phyloP scores from a whole-genome alignment of 2,113 vertebrate genomes.

The Kryptolebias marmoratus region DNA sequence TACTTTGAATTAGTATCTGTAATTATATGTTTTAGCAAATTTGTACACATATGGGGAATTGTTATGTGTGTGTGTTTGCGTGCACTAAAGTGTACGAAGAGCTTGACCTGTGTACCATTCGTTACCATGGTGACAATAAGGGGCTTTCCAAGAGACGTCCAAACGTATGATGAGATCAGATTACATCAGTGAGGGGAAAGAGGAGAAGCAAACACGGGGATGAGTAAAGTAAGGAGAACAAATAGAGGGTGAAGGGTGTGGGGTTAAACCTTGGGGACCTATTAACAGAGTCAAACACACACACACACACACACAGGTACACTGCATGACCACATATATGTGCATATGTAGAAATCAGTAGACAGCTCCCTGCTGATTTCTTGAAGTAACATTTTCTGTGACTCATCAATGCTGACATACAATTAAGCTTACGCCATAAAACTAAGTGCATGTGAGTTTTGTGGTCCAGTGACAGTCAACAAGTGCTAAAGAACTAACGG shows the following conservation, averaged over 20 bases:
- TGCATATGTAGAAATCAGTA: not conserved
- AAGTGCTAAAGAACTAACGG: conserved; percentile 50
- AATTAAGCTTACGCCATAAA: conserved; percentile 5
- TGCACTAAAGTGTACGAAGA: conserved; percentile 2
- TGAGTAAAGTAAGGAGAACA: conserved; percentile 29
- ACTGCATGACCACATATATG: not conserved
- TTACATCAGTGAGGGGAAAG: conserved; percentile 55
- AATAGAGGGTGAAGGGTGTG: conserved; percentile 6
- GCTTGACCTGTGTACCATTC: conserved; percentile 52
- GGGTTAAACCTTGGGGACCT: not conserved
- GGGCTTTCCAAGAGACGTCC: conserved; percentile 62
- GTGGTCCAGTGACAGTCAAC: conserved; percentile 27
- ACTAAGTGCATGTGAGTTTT: conserved; percentile 21
- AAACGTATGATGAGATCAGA: conserved; percentile 64
- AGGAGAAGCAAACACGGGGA: conserved; percentile 45
- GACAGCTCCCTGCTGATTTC: conserved; percentile 1
- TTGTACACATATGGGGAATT: not conserved
- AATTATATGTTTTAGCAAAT: conserved; percentile 1
- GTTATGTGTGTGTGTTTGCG: not conserved
- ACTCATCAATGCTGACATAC: not conserved
- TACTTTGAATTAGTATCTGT: not conserved
- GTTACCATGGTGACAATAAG: conserved; percentile 67
- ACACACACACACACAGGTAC: conserved; percentile 25
- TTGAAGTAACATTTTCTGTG: conserved; percentile 14
- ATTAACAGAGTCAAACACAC: conserved; percentile 29